A percentile compares a stretch with the other conserved stretches of the same genome.
phyloP scores from a whole-genome alignment of 2,797 vertebrate genomes.

The Pseudotriccus pelzelni region DNA sequence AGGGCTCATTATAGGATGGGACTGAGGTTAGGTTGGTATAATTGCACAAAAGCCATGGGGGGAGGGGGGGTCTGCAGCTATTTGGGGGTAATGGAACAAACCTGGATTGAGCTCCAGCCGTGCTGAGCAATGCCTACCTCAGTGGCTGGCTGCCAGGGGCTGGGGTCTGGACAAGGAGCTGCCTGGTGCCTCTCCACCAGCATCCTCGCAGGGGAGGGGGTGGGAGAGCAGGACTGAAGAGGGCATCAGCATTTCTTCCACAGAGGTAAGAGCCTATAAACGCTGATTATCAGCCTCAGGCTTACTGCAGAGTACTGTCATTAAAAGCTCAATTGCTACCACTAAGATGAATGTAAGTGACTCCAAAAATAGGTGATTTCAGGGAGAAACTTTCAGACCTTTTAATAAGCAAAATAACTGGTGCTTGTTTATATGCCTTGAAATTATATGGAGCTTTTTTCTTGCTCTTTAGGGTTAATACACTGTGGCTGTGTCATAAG shows the following conservation, averaged over 20 bases:
- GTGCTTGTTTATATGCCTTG: not conserved
- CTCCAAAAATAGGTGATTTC: not conserved
- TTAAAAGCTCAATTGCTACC: not conserved
- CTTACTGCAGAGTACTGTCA: not conserved
- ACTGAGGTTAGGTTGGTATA: not conserved
- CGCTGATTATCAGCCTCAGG: not conserved
- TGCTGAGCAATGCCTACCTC: not conserved
- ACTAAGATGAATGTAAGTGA: not conserved
- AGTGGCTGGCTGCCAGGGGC: not conserved
- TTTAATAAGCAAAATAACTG: not conserved
- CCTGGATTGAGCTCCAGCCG: not conserved
- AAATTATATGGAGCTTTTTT: not conserved
- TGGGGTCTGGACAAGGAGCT: not conserved
- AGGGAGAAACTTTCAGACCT: not conserved
- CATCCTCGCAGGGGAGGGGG: not conserved
- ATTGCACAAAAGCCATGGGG: not conserved
- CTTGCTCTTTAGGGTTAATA: not conserved
- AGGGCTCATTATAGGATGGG: not conserved
- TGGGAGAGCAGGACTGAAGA: fast-evolving
- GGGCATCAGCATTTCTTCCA: not conserved
- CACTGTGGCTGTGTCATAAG: not conserved
- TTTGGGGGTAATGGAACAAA: not conserved
- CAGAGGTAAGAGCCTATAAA: not conserved
- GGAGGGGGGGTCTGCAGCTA: not conserved
- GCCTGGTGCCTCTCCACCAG: not conserved